Conservation (phyloP, 2,888 invertebrate species). For the Deroplatys truncata region DNA sequence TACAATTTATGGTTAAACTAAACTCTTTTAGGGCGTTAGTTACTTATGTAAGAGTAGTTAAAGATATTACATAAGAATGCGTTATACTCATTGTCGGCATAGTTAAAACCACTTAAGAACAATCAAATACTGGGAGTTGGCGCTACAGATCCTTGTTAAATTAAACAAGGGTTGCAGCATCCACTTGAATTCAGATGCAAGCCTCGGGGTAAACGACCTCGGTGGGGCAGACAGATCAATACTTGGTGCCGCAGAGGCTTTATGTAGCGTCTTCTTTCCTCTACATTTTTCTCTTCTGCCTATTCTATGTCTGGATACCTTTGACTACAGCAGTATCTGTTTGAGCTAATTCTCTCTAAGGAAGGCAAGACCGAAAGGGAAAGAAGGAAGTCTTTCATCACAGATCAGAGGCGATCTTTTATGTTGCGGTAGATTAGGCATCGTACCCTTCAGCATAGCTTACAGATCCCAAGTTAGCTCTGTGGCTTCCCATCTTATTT, state of each 20-base stretch:
- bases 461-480: too few species aligned
- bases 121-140: background rate
- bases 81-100: too few species aligned
- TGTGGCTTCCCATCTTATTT: too few species aligned
- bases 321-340: background rate
- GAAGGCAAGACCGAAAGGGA: too few species aligned
- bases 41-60: too few species aligned
- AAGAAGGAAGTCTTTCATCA: background rate
- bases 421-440: background rate
- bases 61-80: too few species aligned
- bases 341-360: background rate
- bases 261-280: background rate
- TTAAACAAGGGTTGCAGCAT: background rate
- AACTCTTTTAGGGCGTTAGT: too few species aligned
- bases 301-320: background rate
- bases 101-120: background rate
- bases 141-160: background rate
- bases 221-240: background rate
- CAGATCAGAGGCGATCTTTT: background rate
- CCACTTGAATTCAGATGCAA: background rate
- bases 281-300: background rate
- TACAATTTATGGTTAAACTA: too few species aligned
- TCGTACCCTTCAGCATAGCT: too few species aligned
- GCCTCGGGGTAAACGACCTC: background rate
- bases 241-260: background rate